These are phyloP conservation scores for Poliocrania exsul DNA, from an alignment of 2,797 vertebrate genomes.

Conservation along the genomic window DNA sequence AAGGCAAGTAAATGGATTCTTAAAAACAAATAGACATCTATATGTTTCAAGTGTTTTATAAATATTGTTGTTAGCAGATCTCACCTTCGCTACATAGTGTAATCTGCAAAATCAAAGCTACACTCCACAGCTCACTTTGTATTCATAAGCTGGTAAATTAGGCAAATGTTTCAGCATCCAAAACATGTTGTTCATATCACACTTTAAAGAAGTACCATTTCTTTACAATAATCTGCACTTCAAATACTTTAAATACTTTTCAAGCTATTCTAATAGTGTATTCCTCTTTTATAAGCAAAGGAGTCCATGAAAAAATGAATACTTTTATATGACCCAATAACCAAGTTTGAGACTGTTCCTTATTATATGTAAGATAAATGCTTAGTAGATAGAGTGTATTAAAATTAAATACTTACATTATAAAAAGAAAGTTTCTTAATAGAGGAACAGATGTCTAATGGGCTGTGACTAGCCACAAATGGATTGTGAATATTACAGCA, in stretches of 20 bases:
- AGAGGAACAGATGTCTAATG: constrained; percentile 71
- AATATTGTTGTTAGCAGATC: neutral
- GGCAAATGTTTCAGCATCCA: neutral
- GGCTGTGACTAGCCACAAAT: constrained; percentile 64
- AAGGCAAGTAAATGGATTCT: neutral
- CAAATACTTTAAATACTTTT: neutral
- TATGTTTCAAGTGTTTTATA: neutral
- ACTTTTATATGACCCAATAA: neutral
- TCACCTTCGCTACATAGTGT: neutral
- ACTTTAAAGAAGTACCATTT: neutral
- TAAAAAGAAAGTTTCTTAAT: constrained; percentile 58
- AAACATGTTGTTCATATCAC: neutral
- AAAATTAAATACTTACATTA: constrained; percentile 71
- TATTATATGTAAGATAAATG: constrained; percentile 39
- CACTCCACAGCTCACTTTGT: neutral
- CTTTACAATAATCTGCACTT: neutral
- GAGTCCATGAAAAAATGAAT: neutral
- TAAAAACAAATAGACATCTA: neutral
- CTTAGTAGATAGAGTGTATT: constrained; percentile 49
- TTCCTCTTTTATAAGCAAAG: neutral
- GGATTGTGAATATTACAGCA: constrained; percentile 53
- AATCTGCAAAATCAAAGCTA: neutral
- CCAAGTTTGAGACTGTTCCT: constrained; percentile 6
- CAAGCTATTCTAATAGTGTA: neutral
- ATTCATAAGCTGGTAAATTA: neutral